Evolutionary conservation across 2,113 vertebrate genomes (phyloP).

Genomic region (Corythoichthys haematopterus): DNA sequence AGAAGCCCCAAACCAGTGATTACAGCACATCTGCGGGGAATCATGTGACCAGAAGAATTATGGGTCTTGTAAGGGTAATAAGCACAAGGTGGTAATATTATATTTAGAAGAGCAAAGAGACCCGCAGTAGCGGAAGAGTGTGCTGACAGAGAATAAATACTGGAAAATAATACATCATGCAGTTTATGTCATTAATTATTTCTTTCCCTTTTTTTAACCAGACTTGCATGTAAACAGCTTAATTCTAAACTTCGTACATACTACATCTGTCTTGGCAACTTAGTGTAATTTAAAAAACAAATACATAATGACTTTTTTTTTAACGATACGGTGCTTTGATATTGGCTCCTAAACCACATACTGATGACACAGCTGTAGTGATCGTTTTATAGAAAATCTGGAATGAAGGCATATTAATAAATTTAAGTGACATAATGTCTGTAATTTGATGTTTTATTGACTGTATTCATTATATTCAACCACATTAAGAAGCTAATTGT

Average conservation of each 20-base stretch:
- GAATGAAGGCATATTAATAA: background rate
- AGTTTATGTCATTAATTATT: background rate
- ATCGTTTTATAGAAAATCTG: no score
- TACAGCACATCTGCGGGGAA: conserved; percentile 71
- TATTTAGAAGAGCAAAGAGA: conserved; percentile 18
- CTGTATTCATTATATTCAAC: background rate
- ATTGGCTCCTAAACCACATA: no score
- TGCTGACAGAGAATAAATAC: background rate
- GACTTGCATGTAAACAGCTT: no score
- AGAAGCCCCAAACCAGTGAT: conserved; percentile 73
- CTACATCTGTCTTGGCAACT: no score
- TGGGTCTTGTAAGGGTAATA: conserved; percentile 32
- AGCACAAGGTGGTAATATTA: conserved; percentile 10
- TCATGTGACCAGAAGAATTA: conserved; percentile 51
- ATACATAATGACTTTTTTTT: no score
- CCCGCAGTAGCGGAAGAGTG: conserved; percentile 16
- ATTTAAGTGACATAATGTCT: background rate
- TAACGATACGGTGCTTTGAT: no score
- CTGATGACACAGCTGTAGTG: no score
- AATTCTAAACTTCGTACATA: no score
- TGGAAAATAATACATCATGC: background rate
- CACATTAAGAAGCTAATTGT: background rate
- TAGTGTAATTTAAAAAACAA: no score
- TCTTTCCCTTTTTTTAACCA: no score
- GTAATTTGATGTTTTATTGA: background rate